A percentile compares a stretch with the other conserved stretches of the same genome.
Evolutionary conservation across 2,797 vertebrate species (phyloP).

Genomic region (Yasuhikotakia modesta): DNA sequence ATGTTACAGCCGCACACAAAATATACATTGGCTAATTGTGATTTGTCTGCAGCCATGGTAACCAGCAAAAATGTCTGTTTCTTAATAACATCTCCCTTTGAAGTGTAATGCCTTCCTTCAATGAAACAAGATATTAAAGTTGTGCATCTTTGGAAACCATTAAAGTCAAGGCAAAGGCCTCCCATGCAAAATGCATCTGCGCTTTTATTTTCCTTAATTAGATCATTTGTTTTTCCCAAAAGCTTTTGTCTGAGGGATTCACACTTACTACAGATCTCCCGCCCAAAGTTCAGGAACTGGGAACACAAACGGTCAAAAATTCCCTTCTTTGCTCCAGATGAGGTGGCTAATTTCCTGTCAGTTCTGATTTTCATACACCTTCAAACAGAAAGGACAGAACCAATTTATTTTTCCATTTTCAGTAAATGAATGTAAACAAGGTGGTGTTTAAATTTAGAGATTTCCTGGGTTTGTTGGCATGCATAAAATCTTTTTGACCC

Average conservation of each 20-base stretch:
- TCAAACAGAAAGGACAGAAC: conserved; percentile 58
- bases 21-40: conserved; percentile 10
- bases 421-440: neutral
- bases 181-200: neutral
- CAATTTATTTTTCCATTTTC: conserved; percentile 33
- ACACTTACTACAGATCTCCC: conserved; percentile 78
- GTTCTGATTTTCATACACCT: conserved; percentile 85
- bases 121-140: neutral
- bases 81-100: conserved; percentile 1
- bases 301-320: conserved; percentile 83
- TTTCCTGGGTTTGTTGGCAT: conserved; percentile 1
- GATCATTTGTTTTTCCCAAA: neutral
- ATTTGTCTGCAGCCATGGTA: conserved; percentile 25
- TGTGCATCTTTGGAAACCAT: conserved; percentile 11
- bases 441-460: neutral
- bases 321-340: conserved; percentile 80
- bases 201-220: conserved; percentile 5
- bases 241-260: conserved; percentile 3
- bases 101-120: conserved; percentile 24
- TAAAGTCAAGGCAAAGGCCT: neutral
- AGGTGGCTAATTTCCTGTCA: conserved; percentile 82
- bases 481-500: conserved; percentile 8
- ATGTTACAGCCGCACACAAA: conserved; percentile 12
- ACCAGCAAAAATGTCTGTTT: conserved; percentile 15
- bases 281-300: conserved; percentile 79